Percentiles rank a stretch among this genome's conserved stretches.
These are phyloP conservation scores for Eulemur macaco DNA, from an alignment of 2,113 vertebrate genomes.

Conservation along the genomic window DNA sequence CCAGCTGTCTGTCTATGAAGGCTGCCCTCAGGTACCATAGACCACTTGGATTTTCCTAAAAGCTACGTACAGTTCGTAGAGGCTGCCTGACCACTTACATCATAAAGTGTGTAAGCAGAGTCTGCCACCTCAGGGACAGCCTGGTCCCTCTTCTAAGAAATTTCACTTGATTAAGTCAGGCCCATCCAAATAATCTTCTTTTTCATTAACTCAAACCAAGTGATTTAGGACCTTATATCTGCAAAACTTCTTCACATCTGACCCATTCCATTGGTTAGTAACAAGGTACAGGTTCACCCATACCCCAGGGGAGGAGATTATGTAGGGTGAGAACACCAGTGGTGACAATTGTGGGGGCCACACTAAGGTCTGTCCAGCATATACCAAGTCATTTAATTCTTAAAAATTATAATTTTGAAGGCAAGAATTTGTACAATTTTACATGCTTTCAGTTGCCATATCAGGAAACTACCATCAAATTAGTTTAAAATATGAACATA, in stretches of 20 bases:
- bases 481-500: neutral
- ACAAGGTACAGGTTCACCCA: neutral
- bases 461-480: neutral
- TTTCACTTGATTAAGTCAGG: neutral
- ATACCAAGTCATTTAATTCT: neutral
- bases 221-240: neutral
- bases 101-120: neutral
- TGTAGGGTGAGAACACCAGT: neutral
- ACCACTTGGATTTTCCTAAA: neutral
- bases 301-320: neutral
- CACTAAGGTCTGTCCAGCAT: neutral
- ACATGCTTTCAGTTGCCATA: neutral
- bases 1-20: neutral
- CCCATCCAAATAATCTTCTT: neutral
- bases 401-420: neutral
- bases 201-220: neutral
- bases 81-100: too few species aligned
- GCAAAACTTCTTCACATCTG: neutral
- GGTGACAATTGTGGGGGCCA: neutral
- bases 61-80: neutral
- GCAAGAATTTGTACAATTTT: neutral
- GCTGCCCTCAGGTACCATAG: neutral
- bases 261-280: neutral
- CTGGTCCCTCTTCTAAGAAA: neutral
- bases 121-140: neutral